Base-by-base conservation (phyloP, 2,113 vertebrate genomes). In the Microcebus griseorufus region DNA sequence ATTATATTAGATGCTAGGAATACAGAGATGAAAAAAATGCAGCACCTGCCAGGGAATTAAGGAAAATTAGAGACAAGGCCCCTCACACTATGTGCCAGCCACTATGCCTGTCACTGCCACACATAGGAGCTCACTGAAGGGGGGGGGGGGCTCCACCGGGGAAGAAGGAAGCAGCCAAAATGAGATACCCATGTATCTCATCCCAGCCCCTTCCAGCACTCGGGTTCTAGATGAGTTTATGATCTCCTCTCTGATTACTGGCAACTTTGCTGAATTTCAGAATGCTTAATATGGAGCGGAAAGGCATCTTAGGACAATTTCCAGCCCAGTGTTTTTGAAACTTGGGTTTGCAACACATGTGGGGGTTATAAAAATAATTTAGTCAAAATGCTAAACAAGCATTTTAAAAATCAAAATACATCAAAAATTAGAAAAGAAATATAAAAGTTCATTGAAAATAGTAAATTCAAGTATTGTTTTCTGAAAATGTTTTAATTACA, bases 61-160 rank as follows among this genome's bases (percentile, higher is more conserved):
- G 17, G 70, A 69, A 70, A 64, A 45, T 20, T 45, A 29, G 58
- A 60, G 0, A 0, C 4, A 27, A 1, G 4, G 29, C 4, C 18
- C 13, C 23, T 29, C 70, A 22, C 8, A 34, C 81, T 16, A 42
- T 0, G 25, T 22, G 34, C n/a, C 60, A 67, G 73, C 32, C 27
- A 60, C 37, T 4, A 17, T 9, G 88, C n/a, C 11, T 17, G 32
- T 12, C 6, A 5, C 65, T 0, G 25, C 39, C 8, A 16, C 2
- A 8, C 2, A n/a, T 0, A 0, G 11, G 3, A 37, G 39, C 37
- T 84, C 89, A 9, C 10, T 9, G 9, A 29, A 23, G 37, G 0
- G 13, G 53, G 25, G 1, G 9, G 9, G n/a, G 23, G n/a, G n/a
- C n/a, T 45, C 67, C n/a, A 37, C 42, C 42, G 25, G 70, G n/a